These are phyloP conservation scores for Corydoras sp. DNA, from an alignment of 2,113 vertebrate genomes.

Conservation along the genomic window DNA sequence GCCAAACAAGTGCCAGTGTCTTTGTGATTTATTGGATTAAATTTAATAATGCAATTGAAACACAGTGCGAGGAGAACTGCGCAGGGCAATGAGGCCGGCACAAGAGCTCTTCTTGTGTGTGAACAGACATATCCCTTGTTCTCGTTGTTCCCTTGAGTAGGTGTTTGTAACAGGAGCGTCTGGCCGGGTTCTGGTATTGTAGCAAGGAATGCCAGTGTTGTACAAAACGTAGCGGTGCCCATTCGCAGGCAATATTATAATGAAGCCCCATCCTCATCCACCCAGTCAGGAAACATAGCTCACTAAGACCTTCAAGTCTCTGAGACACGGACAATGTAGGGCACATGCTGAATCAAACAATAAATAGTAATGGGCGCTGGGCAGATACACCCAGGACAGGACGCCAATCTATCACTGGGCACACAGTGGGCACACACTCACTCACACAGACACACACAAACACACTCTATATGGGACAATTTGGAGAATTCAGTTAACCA, in stretches of 20 bases:
- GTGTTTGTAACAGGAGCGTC: slow-evolving; percentile 67
- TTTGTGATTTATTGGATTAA: slow-evolving; percentile 60
- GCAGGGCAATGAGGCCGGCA: slow-evolving; percentile 48
- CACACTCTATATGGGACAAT: too few species aligned
- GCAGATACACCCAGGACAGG: too few species aligned
- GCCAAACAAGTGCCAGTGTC: slow-evolving; percentile 50
- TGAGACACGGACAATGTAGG: slow-evolving; percentile 29
- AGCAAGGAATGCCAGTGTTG: slow-evolving; percentile 63
- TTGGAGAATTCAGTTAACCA: too few species aligned
- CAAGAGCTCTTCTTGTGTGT: slow-evolving; percentile 61
- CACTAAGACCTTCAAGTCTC: slow-evolving; percentile 49
- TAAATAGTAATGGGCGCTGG: too few species aligned
- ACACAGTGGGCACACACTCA: too few species aligned
- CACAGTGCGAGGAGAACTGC: slow-evolving; percentile 42
- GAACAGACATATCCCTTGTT: slow-evolving; percentile 64
- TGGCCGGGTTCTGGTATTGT: slow-evolving; percentile 63
- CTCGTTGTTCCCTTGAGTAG: slow-evolving; percentile 48
- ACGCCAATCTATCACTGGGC: too few species aligned
- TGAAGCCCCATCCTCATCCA: slow-evolving; percentile 43
- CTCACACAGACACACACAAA: too few species aligned
- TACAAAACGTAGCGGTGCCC: slow-evolving; percentile 58
- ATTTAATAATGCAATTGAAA: slow-evolving; percentile 65
- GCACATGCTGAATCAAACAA: background rate
- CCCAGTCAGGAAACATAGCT: slow-evolving; percentile 48
- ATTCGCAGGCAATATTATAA: slow-evolving; percentile 63